Conservation (phyloP, 2,888 invertebrate species). For the Malthinus seriepunctatus region DNA sequence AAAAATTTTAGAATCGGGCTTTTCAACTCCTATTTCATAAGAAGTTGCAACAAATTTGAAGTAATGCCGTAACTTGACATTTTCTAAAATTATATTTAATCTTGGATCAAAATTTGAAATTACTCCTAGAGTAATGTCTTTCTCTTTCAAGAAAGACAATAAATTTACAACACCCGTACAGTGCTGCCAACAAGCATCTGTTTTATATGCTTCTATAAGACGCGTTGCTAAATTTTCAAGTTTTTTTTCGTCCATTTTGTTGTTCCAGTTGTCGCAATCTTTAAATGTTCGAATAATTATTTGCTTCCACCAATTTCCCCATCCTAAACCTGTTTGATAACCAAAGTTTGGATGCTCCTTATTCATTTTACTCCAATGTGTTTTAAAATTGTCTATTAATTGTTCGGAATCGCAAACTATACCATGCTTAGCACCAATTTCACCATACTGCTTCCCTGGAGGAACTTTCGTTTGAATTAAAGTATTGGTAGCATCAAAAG, state of each 20-base stretch:
- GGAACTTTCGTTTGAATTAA: slow-evolving; percentile 70
- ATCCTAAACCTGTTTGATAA: slow-evolving; percentile 64
- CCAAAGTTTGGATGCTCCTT: slow-evolving; percentile 82
- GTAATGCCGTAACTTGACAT: slow-evolving; percentile 67
- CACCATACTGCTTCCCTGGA: slow-evolving; percentile 75
- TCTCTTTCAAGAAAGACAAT: slow-evolving; percentile 62
- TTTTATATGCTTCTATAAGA: slow-evolving; percentile 72
- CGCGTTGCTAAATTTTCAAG: slow-evolving; percentile 60
- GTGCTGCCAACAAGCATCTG: slow-evolving; percentile 73
- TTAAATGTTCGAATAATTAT: slow-evolving; percentile 69
- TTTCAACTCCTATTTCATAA: slow-evolving; percentile 71
- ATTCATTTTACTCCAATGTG: slow-evolving; percentile 67
- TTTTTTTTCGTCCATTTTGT: slow-evolving; percentile 48
- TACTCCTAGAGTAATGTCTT: slow-evolving; percentile 65
- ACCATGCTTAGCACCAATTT: slow-evolving; percentile 72
- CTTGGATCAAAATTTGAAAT: slow-evolving; percentile 91
- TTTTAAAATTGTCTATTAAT: slow-evolving; percentile 65
- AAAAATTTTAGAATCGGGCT: slow-evolving; percentile 78
- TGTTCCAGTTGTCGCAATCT: slow-evolving; percentile 58
- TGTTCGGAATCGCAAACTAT: slow-evolving; percentile 63
- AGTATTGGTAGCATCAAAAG: slow-evolving; percentile 89
- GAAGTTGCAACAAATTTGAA: slow-evolving; percentile 84
- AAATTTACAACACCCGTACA: slow-evolving; percentile 67
- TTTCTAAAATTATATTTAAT: slow-evolving; percentile 67
- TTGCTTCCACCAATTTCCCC: slow-evolving; percentile 83